These are phyloP conservation scores for Xestia sexstrigata DNA, from an alignment of 2,888 invertebrate genomes.

Conservation along the genomic window DNA sequence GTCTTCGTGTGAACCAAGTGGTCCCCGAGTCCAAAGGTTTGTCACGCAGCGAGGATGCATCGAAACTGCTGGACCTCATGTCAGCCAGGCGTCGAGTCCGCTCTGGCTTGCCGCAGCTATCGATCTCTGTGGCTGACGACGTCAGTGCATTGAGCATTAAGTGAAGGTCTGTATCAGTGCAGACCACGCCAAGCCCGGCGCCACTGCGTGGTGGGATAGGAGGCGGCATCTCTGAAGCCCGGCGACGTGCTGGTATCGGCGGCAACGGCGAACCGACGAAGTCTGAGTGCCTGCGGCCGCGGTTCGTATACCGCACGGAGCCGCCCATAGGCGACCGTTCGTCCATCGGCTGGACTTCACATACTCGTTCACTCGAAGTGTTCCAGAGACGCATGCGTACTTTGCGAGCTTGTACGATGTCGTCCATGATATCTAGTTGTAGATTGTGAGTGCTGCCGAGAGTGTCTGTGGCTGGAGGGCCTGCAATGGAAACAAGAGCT, in stretches of 20 bases:
- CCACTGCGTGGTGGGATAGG: slow-evolving; percentile 84
- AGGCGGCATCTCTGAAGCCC: slow-evolving; percentile 94
- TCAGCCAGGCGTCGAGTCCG: slow-evolving; percentile 91
- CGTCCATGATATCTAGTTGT: slow-evolving; percentile 97
- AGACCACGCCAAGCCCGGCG: slow-evolving; percentile 94
- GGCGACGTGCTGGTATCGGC: slow-evolving; percentile 91
- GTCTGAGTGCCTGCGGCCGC: slow-evolving; percentile 93
- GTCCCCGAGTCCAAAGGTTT: slow-evolving; percentile 88
- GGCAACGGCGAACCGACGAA: slow-evolving; percentile 91
- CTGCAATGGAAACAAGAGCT: slow-evolving; percentile 75
- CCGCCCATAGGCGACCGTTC: slow-evolving; percentile 90
- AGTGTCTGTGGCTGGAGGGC: slow-evolving; percentile 93
- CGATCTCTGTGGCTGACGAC: slow-evolving; percentile 95
- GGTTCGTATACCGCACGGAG: slow-evolving; percentile 91
- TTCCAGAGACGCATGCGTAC: slow-evolving; percentile 96
- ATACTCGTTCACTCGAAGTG: slow-evolving; percentile 94
- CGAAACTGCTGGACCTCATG: slow-evolving; percentile 96
- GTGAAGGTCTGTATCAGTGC: slow-evolving; percentile 95
- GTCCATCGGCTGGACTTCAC: slow-evolving; percentile 95
- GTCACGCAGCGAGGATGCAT: slow-evolving; percentile 93
- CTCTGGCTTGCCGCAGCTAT: slow-evolving; percentile 92
- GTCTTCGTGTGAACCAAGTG: slow-evolving; percentile 95
- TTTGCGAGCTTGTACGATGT: slow-evolving; percentile 95
- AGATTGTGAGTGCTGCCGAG: slow-evolving; percentile 95
- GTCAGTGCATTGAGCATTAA: slow-evolving; percentile 95